Evolutionary conservation across 2,113 vertebrate species (phyloP), one percentile per base, ranked within the genome.

Genomic region (Onychostoma macrolepis): DNA sequence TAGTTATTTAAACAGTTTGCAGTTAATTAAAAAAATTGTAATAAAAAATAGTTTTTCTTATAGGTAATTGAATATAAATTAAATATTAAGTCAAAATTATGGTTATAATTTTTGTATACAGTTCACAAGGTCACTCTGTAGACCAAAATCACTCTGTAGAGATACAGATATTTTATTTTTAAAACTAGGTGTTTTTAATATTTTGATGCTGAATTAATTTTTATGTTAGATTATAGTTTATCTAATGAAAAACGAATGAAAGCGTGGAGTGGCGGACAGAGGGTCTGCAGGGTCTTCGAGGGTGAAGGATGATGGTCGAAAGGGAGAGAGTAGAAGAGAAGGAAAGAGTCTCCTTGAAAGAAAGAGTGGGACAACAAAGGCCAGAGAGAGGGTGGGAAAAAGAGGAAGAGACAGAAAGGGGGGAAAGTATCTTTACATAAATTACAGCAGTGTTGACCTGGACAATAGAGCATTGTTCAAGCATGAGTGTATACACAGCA

Each of bases 391-490:
- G 67, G 38, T 67, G 83, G 80, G 80, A 81, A 71, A 80, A 30
- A 90, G 85, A 87, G 85, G 89, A 93, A 87, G 91, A 92, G 88
- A 90, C 56, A 80, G 84, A 90, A 71, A 76, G 36, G 43, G 91
- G 84, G 90, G 87, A 91, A 88, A 90, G 92, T 91, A 90, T 94
- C 94, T 95, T 95, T 95, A 93, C 94, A 95, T 95, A 95, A 95
- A 95, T 96, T 94, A 95, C 92, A 90, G 87, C 90, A 94, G 86
- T 85, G 84, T 86, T 93, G 69, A 33, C 43, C 2, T 12, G 92
- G 91, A 95, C 95, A 95, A 95, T 95, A 90, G 91, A 80, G 91
- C 90, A 93, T 95, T 95, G 94, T 95, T 89, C 86, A 88, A 74
- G 89, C 88, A 92, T 93, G 92, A 93, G 90, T 83, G 85, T 87